Evolutionary conservation across 2,797 vertebrate genomes (phyloP).

Genomic region (Thaleichthys pacificus): DNA sequence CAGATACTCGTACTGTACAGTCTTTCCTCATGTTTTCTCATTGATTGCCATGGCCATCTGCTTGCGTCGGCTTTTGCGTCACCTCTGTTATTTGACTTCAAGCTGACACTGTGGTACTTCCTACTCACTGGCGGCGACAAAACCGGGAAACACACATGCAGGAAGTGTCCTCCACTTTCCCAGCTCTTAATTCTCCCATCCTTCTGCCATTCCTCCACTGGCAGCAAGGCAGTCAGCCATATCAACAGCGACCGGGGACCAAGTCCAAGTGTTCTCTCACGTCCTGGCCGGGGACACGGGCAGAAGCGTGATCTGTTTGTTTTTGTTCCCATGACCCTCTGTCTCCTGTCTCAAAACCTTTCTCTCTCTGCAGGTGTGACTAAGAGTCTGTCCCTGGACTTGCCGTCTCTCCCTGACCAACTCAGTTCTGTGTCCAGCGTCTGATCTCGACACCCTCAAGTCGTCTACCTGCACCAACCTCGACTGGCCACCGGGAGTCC

Average conservation of each 20-base stretch:
- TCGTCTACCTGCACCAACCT: slow-evolving; percentile 25
- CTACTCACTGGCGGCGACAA: not conserved
- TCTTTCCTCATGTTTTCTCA: not conserved
- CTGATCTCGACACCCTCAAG: slow-evolving; percentile 31
- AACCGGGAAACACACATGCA: no score
- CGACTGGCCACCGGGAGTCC: slow-evolving; percentile 35
- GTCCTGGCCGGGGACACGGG: no score
- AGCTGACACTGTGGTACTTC: not conserved
- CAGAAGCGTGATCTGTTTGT: no score
- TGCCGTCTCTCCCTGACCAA: slow-evolving; percentile 18
- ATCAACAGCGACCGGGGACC: no score
- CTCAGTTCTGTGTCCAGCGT: slow-evolving; percentile 6
- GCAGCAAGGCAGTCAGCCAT: no score
- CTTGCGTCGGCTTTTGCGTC: not conserved
- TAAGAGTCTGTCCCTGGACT: slow-evolving; percentile 8
- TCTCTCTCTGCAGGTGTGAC: slow-evolving; percentile 49
- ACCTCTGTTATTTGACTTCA: not conserved
- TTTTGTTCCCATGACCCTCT: no score
- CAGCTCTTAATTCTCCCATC: no score
- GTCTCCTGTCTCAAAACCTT: no score
- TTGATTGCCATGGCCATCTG: not conserved
- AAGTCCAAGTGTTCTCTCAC: no score
- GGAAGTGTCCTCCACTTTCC: no score
- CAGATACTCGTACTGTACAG: not conserved
- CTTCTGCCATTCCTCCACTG: no score